Evolutionary conservation across 2,797 vertebrate species (phyloP).

Genomic region (Enteromius viviparus): DNA sequence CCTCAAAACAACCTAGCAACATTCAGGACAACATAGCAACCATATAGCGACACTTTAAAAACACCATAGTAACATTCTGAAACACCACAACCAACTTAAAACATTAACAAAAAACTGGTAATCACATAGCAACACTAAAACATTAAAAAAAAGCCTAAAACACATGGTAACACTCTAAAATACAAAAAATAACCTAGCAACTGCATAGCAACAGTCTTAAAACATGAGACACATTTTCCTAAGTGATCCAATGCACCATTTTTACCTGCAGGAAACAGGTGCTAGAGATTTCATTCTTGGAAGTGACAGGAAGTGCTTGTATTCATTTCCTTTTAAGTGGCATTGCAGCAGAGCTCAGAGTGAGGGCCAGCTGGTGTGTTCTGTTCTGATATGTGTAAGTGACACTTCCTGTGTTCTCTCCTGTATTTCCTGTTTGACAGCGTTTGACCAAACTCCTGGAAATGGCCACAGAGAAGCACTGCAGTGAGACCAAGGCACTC

Average conservation of each 20-base stretch:
- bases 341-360: conserved; percentile 8
- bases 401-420: conserved; percentile 58
- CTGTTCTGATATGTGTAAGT: conserved; percentile 39
- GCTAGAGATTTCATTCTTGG: not conserved
- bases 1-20: no score
- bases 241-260: not conserved
- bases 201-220: not conserved
- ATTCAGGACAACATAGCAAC: no score
- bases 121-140: not conserved
- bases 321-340: conserved; percentile 11
- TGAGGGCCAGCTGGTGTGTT: conserved; percentile 39
- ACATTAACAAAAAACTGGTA: not conserved
- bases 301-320: conserved; percentile 7
- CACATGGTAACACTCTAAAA: not conserved
- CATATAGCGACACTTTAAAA: not conserved
- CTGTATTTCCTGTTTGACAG: conserved; percentile 73
- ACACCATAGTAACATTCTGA: not conserved
- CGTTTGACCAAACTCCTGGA: conserved; percentile 88
- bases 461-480: conserved; percentile 87
- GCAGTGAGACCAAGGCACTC: conserved; percentile 82
- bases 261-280: not conserved
- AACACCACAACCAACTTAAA: not conserved
- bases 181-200: not conserved
- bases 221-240: not conserved
- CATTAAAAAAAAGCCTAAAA: no score